Conservation (phyloP, 2,113 vertebrate genomes). For the Glaucomys volans region DNA sequence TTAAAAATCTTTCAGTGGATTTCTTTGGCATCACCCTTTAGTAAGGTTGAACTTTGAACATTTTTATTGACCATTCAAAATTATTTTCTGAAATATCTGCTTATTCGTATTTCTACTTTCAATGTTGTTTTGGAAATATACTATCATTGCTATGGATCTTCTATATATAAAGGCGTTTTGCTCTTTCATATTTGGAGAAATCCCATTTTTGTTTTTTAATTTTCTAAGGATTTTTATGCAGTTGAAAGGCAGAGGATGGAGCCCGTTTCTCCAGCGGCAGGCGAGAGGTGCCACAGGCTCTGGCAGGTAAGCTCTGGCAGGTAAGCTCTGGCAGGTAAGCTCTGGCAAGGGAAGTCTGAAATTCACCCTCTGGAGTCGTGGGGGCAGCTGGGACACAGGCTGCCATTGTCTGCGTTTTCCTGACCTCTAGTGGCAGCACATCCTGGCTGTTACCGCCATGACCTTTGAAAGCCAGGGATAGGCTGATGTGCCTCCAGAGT, state of each 20-base stretch:
- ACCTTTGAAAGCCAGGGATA: not conserved
- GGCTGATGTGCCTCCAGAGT: not conserved
- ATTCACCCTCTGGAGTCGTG: not conserved
- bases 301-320: not conserved
- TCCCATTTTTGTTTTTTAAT: not conserved
- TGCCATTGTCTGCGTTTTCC: conserved; percentile 37
- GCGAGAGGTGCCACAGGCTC: not conserved
- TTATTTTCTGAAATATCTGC: not conserved
- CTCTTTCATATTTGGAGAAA: not conserved
- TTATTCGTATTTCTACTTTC: not conserved
- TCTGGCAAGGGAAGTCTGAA: not conserved
- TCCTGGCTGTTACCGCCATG: not conserved
- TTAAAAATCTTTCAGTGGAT: not conserved
- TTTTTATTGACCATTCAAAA: not conserved
- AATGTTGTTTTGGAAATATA: not conserved
- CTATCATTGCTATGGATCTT: not conserved
- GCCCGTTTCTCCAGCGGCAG: not conserved
- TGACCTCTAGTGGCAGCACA: conserved; percentile 64
- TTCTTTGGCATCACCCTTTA: not conserved
- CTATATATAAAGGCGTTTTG: not conserved
- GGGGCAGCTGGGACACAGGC: not conserved
- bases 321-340: not conserved
- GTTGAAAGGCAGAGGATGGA: conserved; percentile 24
- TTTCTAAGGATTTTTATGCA: not conserved
- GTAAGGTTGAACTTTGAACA: not conserved